Conservation (phyloP, 1,140 invertebrate species). For the Orussus abietinus region DNA sequence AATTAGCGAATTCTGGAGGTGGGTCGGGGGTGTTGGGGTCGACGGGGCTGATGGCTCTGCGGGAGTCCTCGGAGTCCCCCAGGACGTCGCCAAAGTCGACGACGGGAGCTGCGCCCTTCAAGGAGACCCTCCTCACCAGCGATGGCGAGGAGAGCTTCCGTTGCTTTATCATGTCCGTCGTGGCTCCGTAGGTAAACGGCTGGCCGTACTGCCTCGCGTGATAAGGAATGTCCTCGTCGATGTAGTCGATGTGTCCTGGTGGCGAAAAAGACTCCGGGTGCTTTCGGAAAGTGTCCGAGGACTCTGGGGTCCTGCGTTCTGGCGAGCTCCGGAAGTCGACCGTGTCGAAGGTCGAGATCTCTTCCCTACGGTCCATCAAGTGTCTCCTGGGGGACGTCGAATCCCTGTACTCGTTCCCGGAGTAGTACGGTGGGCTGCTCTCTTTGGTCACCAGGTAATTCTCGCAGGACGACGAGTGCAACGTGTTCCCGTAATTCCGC, state of each 20-base stretch:
- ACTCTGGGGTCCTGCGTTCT: slow-evolving; percentile 29
- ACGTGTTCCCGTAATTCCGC: slow-evolving; percentile 36
- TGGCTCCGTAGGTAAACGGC: slow-evolving; percentile 75
- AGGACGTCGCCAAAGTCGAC: slow-evolving; percentile 55
- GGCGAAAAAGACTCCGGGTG: slow-evolving; percentile 41
- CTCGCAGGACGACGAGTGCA: slow-evolving; percentile 41
- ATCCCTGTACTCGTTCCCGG: slow-evolving; percentile 35
- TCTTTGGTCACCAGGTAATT: slow-evolving; percentile 39
- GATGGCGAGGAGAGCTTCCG: slow-evolving; percentile 70
- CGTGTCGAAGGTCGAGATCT: slow-evolving; percentile 24
- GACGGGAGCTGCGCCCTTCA: slow-evolving; percentile 46
- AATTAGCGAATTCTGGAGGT: slow-evolving; percentile 44
- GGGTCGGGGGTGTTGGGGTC: slow-evolving; percentile 37
- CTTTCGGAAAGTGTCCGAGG: slow-evolving; percentile 27
- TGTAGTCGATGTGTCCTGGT: slow-evolving; percentile 44
- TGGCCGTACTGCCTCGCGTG: slow-evolving; percentile 76
- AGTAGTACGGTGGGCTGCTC: slow-evolving; percentile 39
- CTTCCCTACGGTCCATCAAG: slow-evolving; percentile 15
- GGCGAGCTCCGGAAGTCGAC: slow-evolving; percentile 32
- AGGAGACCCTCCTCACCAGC: slow-evolving; percentile 65
- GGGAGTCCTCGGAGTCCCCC: slow-evolving; percentile 33
- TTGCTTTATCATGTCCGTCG: slow-evolving; percentile 58
- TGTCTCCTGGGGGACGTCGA: slow-evolving; percentile 20
- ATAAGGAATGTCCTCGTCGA: slow-evolving; percentile 69
- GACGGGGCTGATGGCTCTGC: slow-evolving; percentile 31